Evolutionary conservation across 2,797 vertebrate genomes (phyloP), one percentile per base, ranked within the genome.

Genomic region (Australoheros facetus): DNA sequence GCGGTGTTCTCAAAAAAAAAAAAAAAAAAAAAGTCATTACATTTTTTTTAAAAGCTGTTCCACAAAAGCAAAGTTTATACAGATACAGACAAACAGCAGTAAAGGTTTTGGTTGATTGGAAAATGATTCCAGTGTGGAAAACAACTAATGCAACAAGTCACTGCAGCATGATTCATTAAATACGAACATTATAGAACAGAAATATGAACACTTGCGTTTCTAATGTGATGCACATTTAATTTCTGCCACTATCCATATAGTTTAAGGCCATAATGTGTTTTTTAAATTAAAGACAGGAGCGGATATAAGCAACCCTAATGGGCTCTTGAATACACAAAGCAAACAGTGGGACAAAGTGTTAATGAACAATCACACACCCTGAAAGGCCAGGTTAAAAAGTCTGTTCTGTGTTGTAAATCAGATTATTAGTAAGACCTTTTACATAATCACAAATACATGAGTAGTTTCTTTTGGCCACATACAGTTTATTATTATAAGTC

Each of bases 111-210:
- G 76, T 90, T 85, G 83, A 83, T 62, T 81, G 84, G 59, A 84
- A 80, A 26, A 81, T 17, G 71, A 88, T 81, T 91, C 84, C 85
- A 88, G 83, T 85, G 77, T 85, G 69, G 58, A 87, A 87, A 89
- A 73, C 2, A 1, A 58, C 78, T 45, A 51, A 73, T 81, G 56
- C 45, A 75, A 76, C 45, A 81, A 83, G 71, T 82, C 69, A 81
- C 23, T 80, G 56, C 56, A 77, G 72, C 73, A 74, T 23, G 37
- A 78, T 62, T 85, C 39, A 83, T 78, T 81, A 66, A 83, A 89
- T 77, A 87, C 77, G 84, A 78, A 83, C 57, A 83, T 73, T 51
- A 83, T 62, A 77, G 14, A 32, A 83, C 13, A 55, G 6, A 69
- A 37, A 80, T 19, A 55, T 39, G 26, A 75, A 77, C 34, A 80